A percentile compares a stretch with the other conserved stretches of the same genome.
These are phyloP conservation scores for Pogonocherus hispidulus DNA, from an alignment of 2,888 invertebrate species.

Conservation along the genomic window DNA sequence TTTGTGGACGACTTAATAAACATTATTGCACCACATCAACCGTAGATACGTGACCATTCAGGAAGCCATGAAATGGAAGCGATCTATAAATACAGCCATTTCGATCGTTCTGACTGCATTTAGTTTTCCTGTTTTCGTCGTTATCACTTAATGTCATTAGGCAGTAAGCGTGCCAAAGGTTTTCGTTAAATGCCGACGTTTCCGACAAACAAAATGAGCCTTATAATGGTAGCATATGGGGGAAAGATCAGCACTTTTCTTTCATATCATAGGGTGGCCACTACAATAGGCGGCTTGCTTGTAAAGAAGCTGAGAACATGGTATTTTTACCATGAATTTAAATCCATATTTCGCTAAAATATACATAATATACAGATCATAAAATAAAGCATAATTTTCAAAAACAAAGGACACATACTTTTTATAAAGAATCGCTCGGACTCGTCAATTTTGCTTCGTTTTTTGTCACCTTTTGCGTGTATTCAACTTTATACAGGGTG, in stretches of 20 bases:
- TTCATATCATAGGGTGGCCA: neutral
- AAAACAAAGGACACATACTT: no score
- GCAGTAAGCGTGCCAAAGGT: neutral
- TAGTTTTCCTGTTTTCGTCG: neutral
- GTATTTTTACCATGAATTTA: no score
- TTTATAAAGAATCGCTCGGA: no score
- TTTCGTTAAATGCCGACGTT: slow-evolving; percentile 3
- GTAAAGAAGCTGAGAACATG: no score
- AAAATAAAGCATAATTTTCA: no score
- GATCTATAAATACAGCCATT: slow-evolving; percentile 27
- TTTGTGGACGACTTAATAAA: slow-evolving; percentile 43
- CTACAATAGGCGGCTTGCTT: neutral
- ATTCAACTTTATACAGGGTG: no score
- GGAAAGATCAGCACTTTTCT: neutral
- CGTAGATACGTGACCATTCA: slow-evolving; percentile 35
- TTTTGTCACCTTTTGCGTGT: no score
- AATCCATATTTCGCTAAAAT: no score
- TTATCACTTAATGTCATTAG: slow-evolving; percentile 2
- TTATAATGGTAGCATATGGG: neutral
- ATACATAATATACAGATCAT: no score
- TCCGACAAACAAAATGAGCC: neutral
- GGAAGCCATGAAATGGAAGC: slow-evolving; percentile 25
- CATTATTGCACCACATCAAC: slow-evolving; percentile 40
- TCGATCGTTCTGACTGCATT: neutral
- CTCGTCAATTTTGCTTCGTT: no score